Percentiles rank a stretch among this genome's conserved stretches.
phyloP scores from a whole-genome alignment of 1,140 invertebrate species.

The Ceratoteleas bidentatus region DNA sequence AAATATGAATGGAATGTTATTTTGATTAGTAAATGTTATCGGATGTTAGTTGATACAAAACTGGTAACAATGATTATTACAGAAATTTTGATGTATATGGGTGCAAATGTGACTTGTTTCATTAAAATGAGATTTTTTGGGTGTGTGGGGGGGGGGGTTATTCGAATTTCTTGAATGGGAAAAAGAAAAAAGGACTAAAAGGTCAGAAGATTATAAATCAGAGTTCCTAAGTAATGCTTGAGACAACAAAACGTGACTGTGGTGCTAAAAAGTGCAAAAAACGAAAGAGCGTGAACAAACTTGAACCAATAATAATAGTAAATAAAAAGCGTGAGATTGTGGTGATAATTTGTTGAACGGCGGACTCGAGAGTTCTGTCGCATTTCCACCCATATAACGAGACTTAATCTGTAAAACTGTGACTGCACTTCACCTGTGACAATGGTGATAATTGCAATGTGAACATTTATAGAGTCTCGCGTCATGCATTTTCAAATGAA shows the following conservation, averaged over 20 bases:
- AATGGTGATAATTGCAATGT: slow-evolving; percentile 85
- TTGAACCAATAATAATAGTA: slow-evolving; percentile 7
- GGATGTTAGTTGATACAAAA: no score
- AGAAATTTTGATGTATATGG: no score
- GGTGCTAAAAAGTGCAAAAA: background rate
- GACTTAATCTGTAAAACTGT: slow-evolving; percentile 39
- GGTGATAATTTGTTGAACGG: background rate
- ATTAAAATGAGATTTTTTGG: no score
- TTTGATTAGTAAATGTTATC: no score
- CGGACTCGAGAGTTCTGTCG: slow-evolving; percentile 17
- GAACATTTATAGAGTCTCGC: slow-evolving; percentile 86
- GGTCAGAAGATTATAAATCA: no score
- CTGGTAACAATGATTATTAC: no score
- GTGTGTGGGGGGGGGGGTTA: no score
- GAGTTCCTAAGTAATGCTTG: no score
- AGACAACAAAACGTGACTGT: slow-evolving; percentile 2
- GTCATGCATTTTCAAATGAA: slow-evolving; percentile 89
- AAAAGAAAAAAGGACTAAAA: no score
- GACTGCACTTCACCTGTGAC: slow-evolving; percentile 79
- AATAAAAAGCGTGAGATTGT: background rate
- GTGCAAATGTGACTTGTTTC: no score
- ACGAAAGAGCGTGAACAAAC: slow-evolving; percentile 3
- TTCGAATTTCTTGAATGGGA: no score
- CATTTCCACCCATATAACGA: slow-evolving; percentile 57
- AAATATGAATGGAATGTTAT: no score